phyloP scores from a whole-genome alignment of 1,140 invertebrate species.

The silkworm (Bombyx mori) region DNA sequence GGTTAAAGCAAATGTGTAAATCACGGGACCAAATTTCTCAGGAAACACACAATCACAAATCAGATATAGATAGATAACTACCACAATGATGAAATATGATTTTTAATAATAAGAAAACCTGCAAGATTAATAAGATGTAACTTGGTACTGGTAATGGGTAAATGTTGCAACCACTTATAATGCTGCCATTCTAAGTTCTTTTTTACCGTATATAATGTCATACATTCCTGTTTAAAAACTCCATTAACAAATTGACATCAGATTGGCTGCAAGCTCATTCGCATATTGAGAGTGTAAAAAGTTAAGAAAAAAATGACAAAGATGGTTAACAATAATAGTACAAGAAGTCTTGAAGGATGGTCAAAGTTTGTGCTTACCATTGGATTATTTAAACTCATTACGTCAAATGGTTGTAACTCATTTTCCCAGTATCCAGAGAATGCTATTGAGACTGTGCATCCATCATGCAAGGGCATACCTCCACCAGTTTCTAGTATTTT shows the following conservation, averaged over 20 bases:
- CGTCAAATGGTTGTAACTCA: slow-evolving; percentile 45
- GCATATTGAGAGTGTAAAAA: neutral
- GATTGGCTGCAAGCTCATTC: neutral
- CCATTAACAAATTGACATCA: neutral
- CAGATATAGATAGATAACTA: too few species aligned
- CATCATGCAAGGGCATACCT: slow-evolving; percentile 35
- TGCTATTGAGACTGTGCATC: slow-evolving; percentile 37
- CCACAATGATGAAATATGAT: too few species aligned
- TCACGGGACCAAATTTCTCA: too few species aligned
- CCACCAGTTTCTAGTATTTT: slow-evolving; percentile 54
- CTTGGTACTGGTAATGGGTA: too few species aligned
- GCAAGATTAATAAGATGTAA: too few species aligned
- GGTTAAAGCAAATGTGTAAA: too few species aligned
- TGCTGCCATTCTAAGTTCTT: too few species aligned
- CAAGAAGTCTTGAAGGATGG: neutral
- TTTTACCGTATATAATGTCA: neutral
- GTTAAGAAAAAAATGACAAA: slow-evolving; percentile 1
- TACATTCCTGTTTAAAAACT: neutral
- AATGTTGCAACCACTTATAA: too few species aligned
- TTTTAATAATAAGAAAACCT: too few species aligned
- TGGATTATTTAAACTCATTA: slow-evolving; percentile 31
- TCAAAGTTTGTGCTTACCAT: slow-evolving; percentile 26
- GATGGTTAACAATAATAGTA: neutral
- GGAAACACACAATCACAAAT: too few species aligned
- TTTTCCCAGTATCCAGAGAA: slow-evolving; percentile 59